Conservation (phyloP, 2,888 invertebrate species). For the Prenolepis imparis region DNA sequence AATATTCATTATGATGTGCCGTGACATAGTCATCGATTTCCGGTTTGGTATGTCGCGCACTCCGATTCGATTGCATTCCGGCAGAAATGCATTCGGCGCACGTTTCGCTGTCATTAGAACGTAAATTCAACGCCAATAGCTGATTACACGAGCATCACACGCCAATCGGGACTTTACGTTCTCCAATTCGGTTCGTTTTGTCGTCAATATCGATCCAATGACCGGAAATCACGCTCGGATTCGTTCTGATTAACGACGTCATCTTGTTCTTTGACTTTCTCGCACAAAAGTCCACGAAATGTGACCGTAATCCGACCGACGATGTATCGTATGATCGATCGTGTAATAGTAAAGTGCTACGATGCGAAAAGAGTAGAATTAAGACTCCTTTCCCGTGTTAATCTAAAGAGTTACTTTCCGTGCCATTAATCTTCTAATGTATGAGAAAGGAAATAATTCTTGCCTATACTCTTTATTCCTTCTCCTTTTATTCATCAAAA, state of each 20-base stretch:
- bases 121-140: constrained; percentile 74
- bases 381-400: constrained; percentile 23
- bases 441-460: neutral
- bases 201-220: constrained; percentile 38
- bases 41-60: constrained; percentile 69
- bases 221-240: constrained; percentile 73
- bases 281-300: constrained; percentile 4
- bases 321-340: neutral
- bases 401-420: neutral
- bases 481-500: neutral
- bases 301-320: neutral
- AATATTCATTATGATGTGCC: constrained; percentile 65
- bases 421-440: constrained; percentile 4
- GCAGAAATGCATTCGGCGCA: constrained; percentile 74
- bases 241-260: constrained; percentile 56
- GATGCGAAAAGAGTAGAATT: constrained; percentile 1
- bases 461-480: neutral
- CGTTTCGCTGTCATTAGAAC: constrained; percentile 76
- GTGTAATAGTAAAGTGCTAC: neutral
- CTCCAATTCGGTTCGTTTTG: constrained; percentile 61
- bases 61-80: constrained; percentile 64
- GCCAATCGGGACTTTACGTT: constrained; percentile 71
- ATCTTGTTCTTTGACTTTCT: constrained; percentile 20
- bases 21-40: constrained; percentile 72
- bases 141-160: constrained; percentile 69